These are phyloP conservation scores for Apis cerana DNA, from an alignment of 1,140 invertebrate genomes.

Conservation along the genomic window DNA sequence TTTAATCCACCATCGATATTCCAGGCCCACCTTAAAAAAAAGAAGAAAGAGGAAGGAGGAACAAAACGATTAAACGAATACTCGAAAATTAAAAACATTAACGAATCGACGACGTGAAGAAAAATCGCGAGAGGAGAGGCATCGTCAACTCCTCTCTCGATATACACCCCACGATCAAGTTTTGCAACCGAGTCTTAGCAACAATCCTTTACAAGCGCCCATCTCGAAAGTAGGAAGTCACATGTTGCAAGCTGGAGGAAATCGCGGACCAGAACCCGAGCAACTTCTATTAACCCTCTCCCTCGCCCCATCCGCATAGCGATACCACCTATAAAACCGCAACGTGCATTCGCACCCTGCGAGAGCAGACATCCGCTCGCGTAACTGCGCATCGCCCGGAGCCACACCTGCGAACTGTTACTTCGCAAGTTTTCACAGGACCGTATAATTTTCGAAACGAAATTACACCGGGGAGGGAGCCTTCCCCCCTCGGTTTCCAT, in stretches of 20 bases:
- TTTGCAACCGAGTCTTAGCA: not conserved
- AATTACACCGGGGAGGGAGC: not conserved
- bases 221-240: slow-evolving; percentile 38
- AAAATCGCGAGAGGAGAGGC: not conserved
- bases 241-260: slow-evolving; percentile 9
- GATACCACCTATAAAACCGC: slow-evolving; percentile 32
- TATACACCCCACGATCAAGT: slow-evolving; percentile 20
- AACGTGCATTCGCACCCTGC: slow-evolving; percentile 31
- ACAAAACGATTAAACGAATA: too few species aligned
- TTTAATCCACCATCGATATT: too few species aligned
- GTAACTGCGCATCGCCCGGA: not conserved
- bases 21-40: too few species aligned
- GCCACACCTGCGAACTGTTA: slow-evolving; percentile 19
- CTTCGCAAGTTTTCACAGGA: slow-evolving; percentile 24
- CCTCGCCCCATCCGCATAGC: too few species aligned
- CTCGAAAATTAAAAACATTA: too few species aligned
- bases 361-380: not conserved
- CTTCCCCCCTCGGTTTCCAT: not conserved
- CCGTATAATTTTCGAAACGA: slow-evolving; percentile 33
- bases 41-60: too few species aligned
- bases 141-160: not conserved
- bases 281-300: slow-evolving; percentile 5
- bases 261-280: not conserved
- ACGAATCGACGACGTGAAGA: too few species aligned
- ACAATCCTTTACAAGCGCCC: slow-evolving; percentile 15